Base-by-base conservation (phyloP, 2,888 invertebrate genomes). In the Escarpia spicata region DNA sequence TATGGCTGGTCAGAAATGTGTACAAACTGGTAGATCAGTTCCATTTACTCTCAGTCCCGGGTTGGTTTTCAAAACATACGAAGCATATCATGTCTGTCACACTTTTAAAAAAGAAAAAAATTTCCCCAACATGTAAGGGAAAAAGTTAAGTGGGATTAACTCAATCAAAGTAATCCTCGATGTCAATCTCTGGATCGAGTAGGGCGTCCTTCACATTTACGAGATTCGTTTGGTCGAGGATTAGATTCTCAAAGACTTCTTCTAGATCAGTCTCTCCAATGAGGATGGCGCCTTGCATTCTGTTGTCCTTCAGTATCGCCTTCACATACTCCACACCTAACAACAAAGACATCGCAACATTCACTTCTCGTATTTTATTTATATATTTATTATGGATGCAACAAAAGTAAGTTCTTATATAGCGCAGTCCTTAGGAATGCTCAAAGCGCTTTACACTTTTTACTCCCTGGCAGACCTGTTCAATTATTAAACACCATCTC, bases 191-290 rank as follows among this genome's bases (percentile, higher is more conserved):
- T 43, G 99, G 99, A 97, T 99, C 98, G 12, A 99, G 97, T 95
- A 99, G 97, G 96, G 99, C 98, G 96, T 99, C 98, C 93, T 98
- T 99, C 96, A 98, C 98, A 15, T 97, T 97, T 92, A 98, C 98
- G 93, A 99, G 97, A 97, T 99, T 99, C 93, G 99, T 97, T 96
- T 99, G 98, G 97, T 99, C 98, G 60, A 99, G 97, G 95, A 99
- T 99, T 93, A 99, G 97, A 97, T 99, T 99, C 97, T 99, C 99
- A 97, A 99, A 98, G 96, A 98, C 99, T 97, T 99, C 99, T 96
- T 99, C 99, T 93, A 99, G 97, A 96, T 99, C 99, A 0, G 99
- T 99, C 94, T 99, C 99, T 0, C 99, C 99, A 95, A 99, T 98
- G 52, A 99, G 97, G 94, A 99, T 98, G 44, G 99, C 99, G 89